Conservation (phyloP, 2,113 vertebrate species). For the Phaethornis superciliosus region DNA sequence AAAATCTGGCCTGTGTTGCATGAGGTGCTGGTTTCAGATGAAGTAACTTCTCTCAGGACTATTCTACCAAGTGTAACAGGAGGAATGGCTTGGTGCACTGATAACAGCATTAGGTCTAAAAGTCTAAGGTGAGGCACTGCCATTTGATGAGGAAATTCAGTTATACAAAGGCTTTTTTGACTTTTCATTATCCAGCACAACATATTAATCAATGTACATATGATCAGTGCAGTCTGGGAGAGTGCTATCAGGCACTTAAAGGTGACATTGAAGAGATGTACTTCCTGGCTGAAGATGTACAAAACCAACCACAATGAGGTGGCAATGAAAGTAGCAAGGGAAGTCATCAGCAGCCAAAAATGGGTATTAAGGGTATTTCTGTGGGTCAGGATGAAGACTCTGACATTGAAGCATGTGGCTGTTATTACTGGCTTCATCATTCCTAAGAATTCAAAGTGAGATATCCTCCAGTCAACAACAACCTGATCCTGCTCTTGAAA, state of each 20-base stretch:
- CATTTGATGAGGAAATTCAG: constrained; percentile 9
- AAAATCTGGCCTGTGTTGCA: neutral
- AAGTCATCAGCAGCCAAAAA: constrained; percentile 8
- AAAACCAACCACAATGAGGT: neutral
- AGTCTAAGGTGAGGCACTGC: neutral
- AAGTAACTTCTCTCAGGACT: neutral
- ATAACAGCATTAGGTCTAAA: neutral
- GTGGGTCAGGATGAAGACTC: neutral
- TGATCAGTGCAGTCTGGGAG: constrained; percentile 23
- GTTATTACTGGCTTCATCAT: neutral
- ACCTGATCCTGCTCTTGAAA: neutral
- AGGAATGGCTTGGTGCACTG: neutral
- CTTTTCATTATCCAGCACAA: constrained; percentile 47
- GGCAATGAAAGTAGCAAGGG: neutral
- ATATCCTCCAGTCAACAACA: neutral
- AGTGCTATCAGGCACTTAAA: neutral
- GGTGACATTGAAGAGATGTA: constrained; percentile 2
- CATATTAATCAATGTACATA: constrained; percentile 63
- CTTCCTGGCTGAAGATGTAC: neutral
- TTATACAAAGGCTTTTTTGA: neutral
- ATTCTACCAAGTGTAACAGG: neutral
- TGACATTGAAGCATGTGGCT: neutral
- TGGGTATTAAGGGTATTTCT: neutral
- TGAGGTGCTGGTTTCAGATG: neutral
- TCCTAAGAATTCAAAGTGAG: neutral